Base-by-base conservation (phyloP, 2,888 invertebrate genomes). In the Dynastes maya region DNA sequence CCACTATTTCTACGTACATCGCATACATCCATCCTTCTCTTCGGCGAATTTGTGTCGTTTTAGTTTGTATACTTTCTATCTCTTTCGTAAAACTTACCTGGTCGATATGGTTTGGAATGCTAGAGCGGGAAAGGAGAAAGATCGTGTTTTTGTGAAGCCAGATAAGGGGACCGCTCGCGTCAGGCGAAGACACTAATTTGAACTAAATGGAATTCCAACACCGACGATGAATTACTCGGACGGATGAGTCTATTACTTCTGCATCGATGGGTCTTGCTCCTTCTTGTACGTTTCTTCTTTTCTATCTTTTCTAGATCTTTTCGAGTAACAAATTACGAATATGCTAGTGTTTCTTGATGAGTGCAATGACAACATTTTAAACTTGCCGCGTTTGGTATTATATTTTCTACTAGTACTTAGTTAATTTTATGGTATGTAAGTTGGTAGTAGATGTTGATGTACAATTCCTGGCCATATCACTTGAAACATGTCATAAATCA, bases 201-300 rank as follows among this genome's bases (percentile, higher is more conserved):
- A 71, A 71, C 71, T 71, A 71, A 71, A 71, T 71, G 71, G 71
- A 71, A 71, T 71, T 71, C 71, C 71, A 71, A 71, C 71, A 58
- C 71, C 71, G 71, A n/a, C 71, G 4, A 58, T 71, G 71, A 71
- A 71, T 71, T 71, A 71, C 58, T 58, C 71, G 71, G 16, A 55
- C 55, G 55, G 55, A 71, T 71, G 71, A 55, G 37, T 71, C 71
- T 71, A 71, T 71, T 71, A 71, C 71, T 71, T 71, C 71, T 71
- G 55, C 55, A 55, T 27, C 49, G 55, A 55, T 40, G 55, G 55
- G 13, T 37, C 55, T 68, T 27, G 37, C 55, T 29, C 55, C 55
- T 71, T 32, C 37, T 55, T 53, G 71, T 71, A 45, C 4, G n/a
- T 67, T 40, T 5, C 8, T 8, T 61, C 8, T 27, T 9, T 1